These are phyloP conservation scores for Stenotaenia linearis DNA, from an alignment of 2,888 invertebrate genomes.

Conservation along the genomic window DNA sequence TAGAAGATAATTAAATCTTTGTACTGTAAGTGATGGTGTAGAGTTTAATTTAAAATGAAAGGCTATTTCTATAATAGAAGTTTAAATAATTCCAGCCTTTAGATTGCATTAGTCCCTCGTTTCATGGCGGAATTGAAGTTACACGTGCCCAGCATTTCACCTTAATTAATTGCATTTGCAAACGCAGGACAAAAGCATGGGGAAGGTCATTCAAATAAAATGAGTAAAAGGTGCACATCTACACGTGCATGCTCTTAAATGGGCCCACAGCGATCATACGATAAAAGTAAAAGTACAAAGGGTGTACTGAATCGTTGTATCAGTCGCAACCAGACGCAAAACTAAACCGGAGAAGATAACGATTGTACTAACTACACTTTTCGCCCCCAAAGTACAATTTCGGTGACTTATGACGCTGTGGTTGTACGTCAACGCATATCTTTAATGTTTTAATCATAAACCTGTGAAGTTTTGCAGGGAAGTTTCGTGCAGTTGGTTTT, in stretches of 20 bases:
- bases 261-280: neutral
- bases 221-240: neutral
- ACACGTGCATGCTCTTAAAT: neutral
- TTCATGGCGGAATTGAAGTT: neutral
- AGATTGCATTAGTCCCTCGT: neutral
- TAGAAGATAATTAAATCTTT: neutral
- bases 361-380: neutral
- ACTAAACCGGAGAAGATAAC: too few relatives aligned
- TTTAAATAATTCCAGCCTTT: slow-evolving; percentile 1
- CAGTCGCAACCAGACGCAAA: too few relatives aligned
- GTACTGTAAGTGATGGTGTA: neutral
- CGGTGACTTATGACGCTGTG: too few relatives aligned
- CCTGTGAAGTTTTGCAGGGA: too few relatives aligned
- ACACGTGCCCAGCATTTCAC: slow-evolving; percentile 1
- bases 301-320: too few relatives aligned
- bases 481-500: too few relatives aligned
- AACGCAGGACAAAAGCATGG: neutral
- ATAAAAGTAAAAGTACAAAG: neutral
- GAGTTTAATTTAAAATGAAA: neutral
- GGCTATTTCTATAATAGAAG: neutral
- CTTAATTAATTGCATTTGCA: slow-evolving; percentile 18
- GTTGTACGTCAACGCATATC: too few relatives aligned
- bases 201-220: slow-evolving; percentile 8
- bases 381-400: too few relatives aligned
- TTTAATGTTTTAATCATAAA: too few relatives aligned